A percentile compares a stretch with the other conserved stretches of the same genome.
These are phyloP conservation scores for Colistium nudipinnis DNA, from an alignment of 2,113 vertebrate species.

Conservation along the genomic window DNA sequence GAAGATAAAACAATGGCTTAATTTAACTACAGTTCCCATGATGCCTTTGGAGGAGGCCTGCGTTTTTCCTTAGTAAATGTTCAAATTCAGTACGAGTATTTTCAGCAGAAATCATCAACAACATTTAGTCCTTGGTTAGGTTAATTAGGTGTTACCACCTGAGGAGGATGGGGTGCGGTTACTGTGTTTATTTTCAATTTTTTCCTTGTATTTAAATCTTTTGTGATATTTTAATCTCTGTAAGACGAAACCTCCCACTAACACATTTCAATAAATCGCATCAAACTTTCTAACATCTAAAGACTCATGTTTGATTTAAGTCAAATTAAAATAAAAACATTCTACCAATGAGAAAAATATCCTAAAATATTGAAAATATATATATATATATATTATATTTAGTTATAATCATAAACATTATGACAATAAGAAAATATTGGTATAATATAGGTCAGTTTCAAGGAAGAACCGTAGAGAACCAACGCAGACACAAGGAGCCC, in stretches of 20 bases:
- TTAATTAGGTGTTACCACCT: too few relatives aligned
- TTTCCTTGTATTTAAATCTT: constrained; percentile 44
- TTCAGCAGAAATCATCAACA: neutral
- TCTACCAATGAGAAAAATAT: too few relatives aligned
- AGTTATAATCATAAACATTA: too few relatives aligned
- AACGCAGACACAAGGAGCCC: too few relatives aligned
- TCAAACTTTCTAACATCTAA: constrained; percentile 30
- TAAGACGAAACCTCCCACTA: constrained; percentile 57
- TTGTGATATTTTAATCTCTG: constrained; percentile 55
- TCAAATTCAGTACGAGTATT: neutral
- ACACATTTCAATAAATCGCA: constrained; percentile 64
- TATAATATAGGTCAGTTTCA: too few relatives aligned
- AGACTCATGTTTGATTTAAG: too few relatives aligned
- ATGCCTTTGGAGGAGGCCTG: constrained; percentile 13
- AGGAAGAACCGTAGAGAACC: too few relatives aligned
- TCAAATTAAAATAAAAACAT: too few relatives aligned
- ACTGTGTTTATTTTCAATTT: constrained; percentile 16
- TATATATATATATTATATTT: too few relatives aligned
- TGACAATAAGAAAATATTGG: neutral
- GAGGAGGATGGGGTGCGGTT: neutral
- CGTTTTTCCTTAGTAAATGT: neutral
- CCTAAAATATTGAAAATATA: too few relatives aligned
- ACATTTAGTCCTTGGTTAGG: too few relatives aligned
- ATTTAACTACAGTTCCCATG: constrained; percentile 24
- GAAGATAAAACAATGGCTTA: neutral